phyloP scores from a whole-genome alignment of 2,888 invertebrate genomes.

The Bombylius discolor region DNA sequence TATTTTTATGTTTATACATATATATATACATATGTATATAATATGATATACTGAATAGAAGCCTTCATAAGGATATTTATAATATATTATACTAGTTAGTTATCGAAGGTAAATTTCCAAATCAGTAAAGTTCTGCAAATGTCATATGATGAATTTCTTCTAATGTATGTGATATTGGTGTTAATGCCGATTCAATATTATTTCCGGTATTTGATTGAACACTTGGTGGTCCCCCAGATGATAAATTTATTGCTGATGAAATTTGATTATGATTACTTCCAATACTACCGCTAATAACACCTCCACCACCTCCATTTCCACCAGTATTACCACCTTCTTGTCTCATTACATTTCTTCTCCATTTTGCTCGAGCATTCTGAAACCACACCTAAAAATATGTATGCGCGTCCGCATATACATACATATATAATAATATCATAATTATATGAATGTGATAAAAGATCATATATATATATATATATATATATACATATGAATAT shows the following conservation, averaged over 20 bases:
- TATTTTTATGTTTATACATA: too few relatives aligned
- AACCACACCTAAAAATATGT: conserved; percentile 71
- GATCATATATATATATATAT: too few relatives aligned
- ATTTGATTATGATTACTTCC: neutral
- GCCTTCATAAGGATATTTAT: too few relatives aligned
- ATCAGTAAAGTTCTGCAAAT: conserved; percentile 17
- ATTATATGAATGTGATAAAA: too few relatives aligned
- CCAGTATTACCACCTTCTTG: conserved; percentile 40
- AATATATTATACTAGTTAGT: too few relatives aligned
- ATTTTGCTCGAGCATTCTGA: conserved; percentile 92
- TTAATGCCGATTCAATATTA: conserved; percentile 13
- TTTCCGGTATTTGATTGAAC: conserved; percentile 14
- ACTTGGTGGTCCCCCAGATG: conserved; percentile 12
- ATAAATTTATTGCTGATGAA: neutral
- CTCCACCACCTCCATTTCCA: neutral
- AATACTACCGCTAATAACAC: neutral
- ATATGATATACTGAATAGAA: too few relatives aligned
- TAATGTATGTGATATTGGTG: conserved; percentile 14
- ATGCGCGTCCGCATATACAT: too few relatives aligned
- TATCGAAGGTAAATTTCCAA: neutral
- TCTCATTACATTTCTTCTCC: conserved; percentile 75
- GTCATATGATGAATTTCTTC: conserved; percentile 19
- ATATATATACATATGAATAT: too few relatives aligned
- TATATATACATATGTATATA: too few relatives aligned
- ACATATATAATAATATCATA: too few relatives aligned